Base-by-base conservation (phyloP, 2,797 vertebrate species). In the Diplodus sargus region DNA sequence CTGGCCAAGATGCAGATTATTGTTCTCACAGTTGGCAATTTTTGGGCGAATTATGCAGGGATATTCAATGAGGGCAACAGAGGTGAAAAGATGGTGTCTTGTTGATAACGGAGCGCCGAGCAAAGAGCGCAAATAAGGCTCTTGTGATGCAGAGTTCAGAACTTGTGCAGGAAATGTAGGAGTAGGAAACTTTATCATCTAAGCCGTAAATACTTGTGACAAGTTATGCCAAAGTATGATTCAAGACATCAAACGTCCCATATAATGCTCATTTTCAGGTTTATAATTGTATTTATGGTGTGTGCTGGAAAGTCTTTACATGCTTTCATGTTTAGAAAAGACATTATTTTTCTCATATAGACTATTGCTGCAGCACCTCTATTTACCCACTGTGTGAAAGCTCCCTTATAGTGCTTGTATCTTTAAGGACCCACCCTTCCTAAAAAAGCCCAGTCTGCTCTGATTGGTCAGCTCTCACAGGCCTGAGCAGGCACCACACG, bases 1-100 rank as follows among this genome's bases (percentile, higher is more conserved):
- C 30, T 22, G 59, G 62, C 61, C 18, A 71, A 42, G 23, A 70
- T 56, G 22, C 47, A 76, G 58, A 80, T 78, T 65, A 53, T 39
- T 68, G 56, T 63, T 79, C 48, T 79, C 28, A 56, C 43, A 75
- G 49, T 62, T 74, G 49, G 42, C 48, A 16, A 75, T 80, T 80
- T 80, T 59, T 71, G 53, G 48, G 43, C 2, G 73, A 71, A 77
- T 60, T 78, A 82, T 53, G 57, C 54, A 51, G 56, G 76, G 78
- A 69, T 76, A 78, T 80, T 82, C 74, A 84, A 73, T 64, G 70
- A 79, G 10, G 17, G 28, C 54, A 85, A 67, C 76, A 49, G 22
- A 39, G 17, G 17, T 17, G 11, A 62, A 58, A 74, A 63, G 49
- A 78, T 49, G 1, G 12, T 25, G 47, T 56, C 52, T 74, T 77